Evolutionary conservation across 2,797 vertebrate genomes (phyloP).

Genomic region (Miichthys miiuy): DNA sequence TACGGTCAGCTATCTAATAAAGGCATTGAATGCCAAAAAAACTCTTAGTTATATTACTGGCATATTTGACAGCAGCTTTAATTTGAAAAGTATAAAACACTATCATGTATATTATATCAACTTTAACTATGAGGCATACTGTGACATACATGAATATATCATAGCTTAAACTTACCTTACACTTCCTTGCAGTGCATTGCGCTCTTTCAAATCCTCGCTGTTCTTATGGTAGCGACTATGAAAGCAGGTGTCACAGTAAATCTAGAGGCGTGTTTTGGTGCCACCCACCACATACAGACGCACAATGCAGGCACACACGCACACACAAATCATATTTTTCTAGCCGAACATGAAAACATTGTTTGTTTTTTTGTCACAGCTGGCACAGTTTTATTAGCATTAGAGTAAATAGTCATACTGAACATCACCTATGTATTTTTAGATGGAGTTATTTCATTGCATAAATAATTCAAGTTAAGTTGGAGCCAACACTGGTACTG

Average conservation of each 20-base stretch:
- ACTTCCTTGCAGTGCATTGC: background rate
- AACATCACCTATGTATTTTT: background rate
- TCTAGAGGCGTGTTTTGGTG: slow-evolving; percentile 17
- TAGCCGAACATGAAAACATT: background rate
- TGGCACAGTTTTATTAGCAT: background rate
- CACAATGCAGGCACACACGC: slow-evolving; percentile 1
- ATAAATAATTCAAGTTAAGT: background rate
- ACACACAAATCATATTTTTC: background rate
- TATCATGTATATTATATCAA: no score
- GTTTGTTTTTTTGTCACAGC: background rate
- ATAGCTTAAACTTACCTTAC: slow-evolving; percentile 40
- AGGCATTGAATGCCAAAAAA: background rate
- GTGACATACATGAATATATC: background rate
- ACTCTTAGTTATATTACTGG: background rate
- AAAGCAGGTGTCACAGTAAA: slow-evolving; percentile 27
- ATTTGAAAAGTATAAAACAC: background rate
- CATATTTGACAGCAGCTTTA: background rate
- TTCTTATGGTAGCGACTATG: slow-evolving; percentile 6
- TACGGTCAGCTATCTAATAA: background rate
- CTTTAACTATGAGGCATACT: no score
- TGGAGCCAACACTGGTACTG: background rate
- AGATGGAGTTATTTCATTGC: background rate
- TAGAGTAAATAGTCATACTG: background rate
- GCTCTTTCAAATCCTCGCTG: background rate
- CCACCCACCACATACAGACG: slow-evolving; percentile 37